phyloP scores from a whole-genome alignment of 2,113 vertebrate genomes.

The Chaetodon auriga region DNA sequence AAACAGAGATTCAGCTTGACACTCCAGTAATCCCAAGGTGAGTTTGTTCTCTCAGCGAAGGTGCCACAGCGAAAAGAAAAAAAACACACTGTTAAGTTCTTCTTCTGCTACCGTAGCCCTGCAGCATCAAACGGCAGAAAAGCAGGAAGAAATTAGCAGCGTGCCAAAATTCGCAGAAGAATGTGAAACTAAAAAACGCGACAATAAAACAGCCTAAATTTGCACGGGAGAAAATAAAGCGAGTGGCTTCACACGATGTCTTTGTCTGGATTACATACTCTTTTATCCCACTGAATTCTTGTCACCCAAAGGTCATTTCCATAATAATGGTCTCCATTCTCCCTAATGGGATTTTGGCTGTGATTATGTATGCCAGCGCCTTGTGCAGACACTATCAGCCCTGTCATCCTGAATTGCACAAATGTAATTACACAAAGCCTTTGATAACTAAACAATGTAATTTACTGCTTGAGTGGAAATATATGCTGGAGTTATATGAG shows the following conservation, averaged over 20 bases:
- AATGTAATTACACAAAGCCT: slow-evolving; percentile 82
- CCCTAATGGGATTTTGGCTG: slow-evolving; percentile 81
- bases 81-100: slow-evolving; percentile 1
- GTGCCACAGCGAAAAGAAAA: slow-evolving; percentile 33
- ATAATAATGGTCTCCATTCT: slow-evolving; percentile 80
- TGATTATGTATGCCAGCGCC: slow-evolving; percentile 78
- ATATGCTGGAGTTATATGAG: slow-evolving; percentile 45
- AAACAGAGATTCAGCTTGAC: slow-evolving; percentile 76
- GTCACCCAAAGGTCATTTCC: slow-evolving; percentile 83
- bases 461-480: slow-evolving; percentile 77
- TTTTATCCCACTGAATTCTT: slow-evolving; percentile 77
- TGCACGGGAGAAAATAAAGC: slow-evolving; percentile 59
- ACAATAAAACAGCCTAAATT: slow-evolving; percentile 45
- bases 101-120: slow-evolving; percentile 15
- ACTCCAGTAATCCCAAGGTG: slow-evolving; percentile 71
- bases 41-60: slow-evolving; percentile 54
- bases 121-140: slow-evolving; percentile 32
- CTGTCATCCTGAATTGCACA: slow-evolving; percentile 79
- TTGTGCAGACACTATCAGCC: slow-evolving; percentile 76
- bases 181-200: slow-evolving; percentile 23
- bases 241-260: slow-evolving; percentile 49
- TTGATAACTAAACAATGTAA: slow-evolving; percentile 83
- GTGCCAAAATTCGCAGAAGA: neutral
- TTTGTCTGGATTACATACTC: slow-evolving; percentile 73
- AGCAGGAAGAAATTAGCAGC: slow-evolving; percentile 25